A percentile compares a stretch with the other conserved stretches of the same genome.
Conservation (phyloP, 2,888 invertebrate species). For the Orthonevra nobilis region DNA sequence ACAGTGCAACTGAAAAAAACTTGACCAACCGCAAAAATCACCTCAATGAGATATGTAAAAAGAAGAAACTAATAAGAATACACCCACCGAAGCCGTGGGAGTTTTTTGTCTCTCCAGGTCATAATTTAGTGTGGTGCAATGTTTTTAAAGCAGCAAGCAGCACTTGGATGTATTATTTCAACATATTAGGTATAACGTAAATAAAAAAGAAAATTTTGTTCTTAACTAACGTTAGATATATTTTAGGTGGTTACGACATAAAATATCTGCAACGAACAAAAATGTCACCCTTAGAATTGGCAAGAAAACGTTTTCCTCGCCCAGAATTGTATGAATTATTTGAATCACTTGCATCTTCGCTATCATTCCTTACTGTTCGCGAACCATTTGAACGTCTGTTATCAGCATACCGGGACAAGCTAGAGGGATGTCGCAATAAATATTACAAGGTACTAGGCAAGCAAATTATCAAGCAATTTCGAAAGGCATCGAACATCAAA, state of each 20-base stretch:
- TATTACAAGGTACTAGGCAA: conserved; percentile 86
- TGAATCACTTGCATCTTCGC: conserved; percentile 83
- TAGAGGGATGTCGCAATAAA: conserved; percentile 86
- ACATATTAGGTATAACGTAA: conserved; percentile 85
- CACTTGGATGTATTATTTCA: conserved; percentile 90
- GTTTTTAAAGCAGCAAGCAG: conserved; percentile 89
- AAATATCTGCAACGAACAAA: conserved; percentile 83
- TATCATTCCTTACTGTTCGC: conserved; percentile 86
- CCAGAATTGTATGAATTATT: conserved; percentile 84
- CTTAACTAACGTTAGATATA: neutral
- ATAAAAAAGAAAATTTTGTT: no score
- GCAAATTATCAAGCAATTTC: conserved; percentile 84
- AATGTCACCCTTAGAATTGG: conserved; percentile 85
- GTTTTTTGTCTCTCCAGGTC: conserved; percentile 86
- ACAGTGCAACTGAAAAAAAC: conserved; percentile 80
- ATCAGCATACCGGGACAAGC: conserved; percentile 87
- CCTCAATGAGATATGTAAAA: conserved; percentile 81
- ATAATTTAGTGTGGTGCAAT: conserved; percentile 88
- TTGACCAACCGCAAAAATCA: conserved; percentile 81
- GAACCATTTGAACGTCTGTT: conserved; percentile 87
- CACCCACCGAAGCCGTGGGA: conserved; percentile 86
- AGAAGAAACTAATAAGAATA: conserved; percentile 77
- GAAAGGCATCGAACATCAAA: conserved; percentile 77
- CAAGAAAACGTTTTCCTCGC: conserved; percentile 85
- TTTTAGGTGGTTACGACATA: conserved; percentile 83